Evolutionary conservation across 1,140 invertebrate genomes (phyloP).

Genomic region (Reticulitermes speratus): DNA sequence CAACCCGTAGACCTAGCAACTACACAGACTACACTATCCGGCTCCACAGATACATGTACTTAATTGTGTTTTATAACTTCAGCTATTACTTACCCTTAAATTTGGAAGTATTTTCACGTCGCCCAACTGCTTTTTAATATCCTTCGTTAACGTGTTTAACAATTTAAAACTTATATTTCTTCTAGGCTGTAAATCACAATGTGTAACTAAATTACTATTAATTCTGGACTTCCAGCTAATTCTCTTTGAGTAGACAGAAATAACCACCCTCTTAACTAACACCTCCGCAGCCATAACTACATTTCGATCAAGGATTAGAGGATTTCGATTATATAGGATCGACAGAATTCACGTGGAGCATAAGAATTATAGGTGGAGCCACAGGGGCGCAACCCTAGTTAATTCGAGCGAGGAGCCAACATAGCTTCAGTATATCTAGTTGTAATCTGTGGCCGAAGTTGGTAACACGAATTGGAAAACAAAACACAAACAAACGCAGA

Average conservation of each 20-base stretch:
- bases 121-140: neutral
- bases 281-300: neutral
- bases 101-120: neutral
- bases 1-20: no score
- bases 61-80: neutral
- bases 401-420: no score
- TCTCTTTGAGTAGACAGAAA: neutral
- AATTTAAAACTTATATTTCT: neutral
- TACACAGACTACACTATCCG: no score
- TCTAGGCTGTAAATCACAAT: neutral
- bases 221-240: neutral
- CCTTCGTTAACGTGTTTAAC: neutral
- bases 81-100: neutral
- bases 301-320: no score
- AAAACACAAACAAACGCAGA: no score
- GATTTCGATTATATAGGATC: no score
- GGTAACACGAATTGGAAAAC: no score
- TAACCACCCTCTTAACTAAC: fast-evolving
- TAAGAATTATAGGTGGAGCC: no score
- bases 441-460: no score
- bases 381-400: no score
- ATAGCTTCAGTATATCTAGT: no score
- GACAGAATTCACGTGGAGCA: no score
- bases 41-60: neutral
- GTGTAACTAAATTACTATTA: neutral